A percentile compares a stretch with the other conserved stretches of the same genome.
Evolutionary conservation across 2,888 invertebrate species (phyloP).

Genomic region (Philereme vetulata): DNA sequence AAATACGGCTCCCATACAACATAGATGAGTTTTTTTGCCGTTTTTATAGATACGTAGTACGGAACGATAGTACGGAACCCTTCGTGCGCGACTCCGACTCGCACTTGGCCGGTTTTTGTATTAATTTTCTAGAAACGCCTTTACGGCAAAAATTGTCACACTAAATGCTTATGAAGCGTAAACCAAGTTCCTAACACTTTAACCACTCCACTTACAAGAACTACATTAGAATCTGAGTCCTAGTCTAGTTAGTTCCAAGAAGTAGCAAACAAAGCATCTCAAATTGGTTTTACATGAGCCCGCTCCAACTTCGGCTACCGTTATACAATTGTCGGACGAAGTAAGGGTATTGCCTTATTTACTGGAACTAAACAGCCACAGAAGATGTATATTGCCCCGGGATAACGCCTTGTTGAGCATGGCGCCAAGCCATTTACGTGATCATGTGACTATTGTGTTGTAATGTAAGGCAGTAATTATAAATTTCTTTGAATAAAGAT

Average conservation of each 20-base stretch:
- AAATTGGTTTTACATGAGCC: constrained; percentile 32
- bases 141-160: too few relatives aligned
- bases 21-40: too few relatives aligned
- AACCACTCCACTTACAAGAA: too few relatives aligned
- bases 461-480: constrained; percentile 19
- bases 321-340: constrained; percentile 26
- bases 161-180: too few relatives aligned
- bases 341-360: constrained; percentile 27
- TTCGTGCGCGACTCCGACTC: too few relatives aligned
- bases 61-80: too few relatives aligned
- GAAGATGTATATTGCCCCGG: constrained; percentile 9
- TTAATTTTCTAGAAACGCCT: too few relatives aligned
- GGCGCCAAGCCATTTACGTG: constrained; percentile 20
- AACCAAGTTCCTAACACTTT: too few relatives aligned
- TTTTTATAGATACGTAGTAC: too few relatives aligned
- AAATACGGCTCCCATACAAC: too few relatives aligned
- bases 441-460: constrained; percentile 6
- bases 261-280: constrained; percentile 18
- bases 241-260: constrained; percentile 11
- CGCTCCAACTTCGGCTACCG: constrained; percentile 19
- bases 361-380: not conserved
- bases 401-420: constrained; percentile 13
- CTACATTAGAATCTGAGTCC: not conserved
- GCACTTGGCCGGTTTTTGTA: too few relatives aligned
- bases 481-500: constrained; percentile 18